Percentiles rank a stretch among this genome's conserved stretches.
These are phyloP conservation scores for Ladona fulva DNA, from an alignment of 1,140 invertebrate genomes.

Conservation along the genomic window DNA sequence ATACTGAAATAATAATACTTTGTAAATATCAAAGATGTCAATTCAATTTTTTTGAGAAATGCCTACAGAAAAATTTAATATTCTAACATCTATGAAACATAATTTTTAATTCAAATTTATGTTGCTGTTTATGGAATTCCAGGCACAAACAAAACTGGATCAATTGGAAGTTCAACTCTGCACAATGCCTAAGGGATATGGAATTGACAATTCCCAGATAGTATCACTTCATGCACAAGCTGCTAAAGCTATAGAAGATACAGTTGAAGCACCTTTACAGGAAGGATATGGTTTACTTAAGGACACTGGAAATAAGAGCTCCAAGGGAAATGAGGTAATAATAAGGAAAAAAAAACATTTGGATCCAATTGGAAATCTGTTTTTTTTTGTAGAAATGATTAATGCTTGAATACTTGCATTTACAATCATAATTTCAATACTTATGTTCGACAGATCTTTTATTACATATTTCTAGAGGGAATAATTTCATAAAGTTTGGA, in stretches of 20 bases:
- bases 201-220: constrained; percentile 39
- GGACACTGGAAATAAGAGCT: constrained; percentile 50
- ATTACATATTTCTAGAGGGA: no score
- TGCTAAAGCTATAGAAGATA: constrained; percentile 52
- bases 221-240: constrained; percentile 56
- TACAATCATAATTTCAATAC: no score
- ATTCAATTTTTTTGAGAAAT: background rate
- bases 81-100: no score
- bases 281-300: constrained; percentile 66
- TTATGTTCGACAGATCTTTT: no score
- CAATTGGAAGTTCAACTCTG: constrained; percentile 67
- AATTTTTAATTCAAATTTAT: constrained; percentile 19
- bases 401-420: no score
- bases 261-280: constrained; percentile 51
- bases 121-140: constrained; percentile 24
- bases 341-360: no score
- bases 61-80: no score
- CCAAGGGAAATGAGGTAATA: constrained; percentile 22
- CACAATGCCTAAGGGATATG: constrained; percentile 33
- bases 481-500: no score
- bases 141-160: constrained; percentile 65
- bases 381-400: no score
- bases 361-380: no score
- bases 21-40: background rate
- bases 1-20: no score